Conservation (phyloP, 2,113 vertebrate species). For the Anolis carolinensis region DNA sequence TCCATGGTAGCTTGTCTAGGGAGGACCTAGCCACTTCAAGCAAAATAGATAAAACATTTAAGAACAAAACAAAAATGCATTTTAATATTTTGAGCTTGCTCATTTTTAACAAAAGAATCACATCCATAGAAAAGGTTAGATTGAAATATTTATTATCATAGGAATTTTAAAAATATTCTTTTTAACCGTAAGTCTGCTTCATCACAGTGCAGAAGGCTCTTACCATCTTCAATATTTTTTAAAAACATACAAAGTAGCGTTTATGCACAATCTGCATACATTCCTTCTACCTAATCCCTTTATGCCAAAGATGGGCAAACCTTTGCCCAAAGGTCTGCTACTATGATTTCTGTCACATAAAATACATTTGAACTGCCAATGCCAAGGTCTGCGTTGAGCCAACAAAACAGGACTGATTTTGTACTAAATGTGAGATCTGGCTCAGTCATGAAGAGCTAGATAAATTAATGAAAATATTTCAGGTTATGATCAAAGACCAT, state of each 20-base stretch:
- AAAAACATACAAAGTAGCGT: slow-evolving; percentile 70
- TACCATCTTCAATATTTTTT: slow-evolving; percentile 64
- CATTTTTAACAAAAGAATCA: neutral
- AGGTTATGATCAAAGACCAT: neutral
- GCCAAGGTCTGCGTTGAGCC: slow-evolving; percentile 61
- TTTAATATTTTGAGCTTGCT: neutral
- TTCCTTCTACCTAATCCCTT: slow-evolving; percentile 70
- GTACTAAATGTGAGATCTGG: slow-evolving; percentile 42
- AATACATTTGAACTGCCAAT: slow-evolving; percentile 68
- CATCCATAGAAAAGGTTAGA: slow-evolving; percentile 55
- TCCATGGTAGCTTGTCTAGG: neutral
- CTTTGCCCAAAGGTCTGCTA: slow-evolving; percentile 62
- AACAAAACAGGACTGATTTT: slow-evolving; percentile 58
- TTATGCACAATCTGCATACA: slow-evolving; percentile 72
- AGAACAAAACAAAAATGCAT: neutral
- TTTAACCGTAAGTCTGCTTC: slow-evolving; percentile 67
- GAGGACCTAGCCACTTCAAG: neutral
- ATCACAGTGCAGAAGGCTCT: slow-evolving; percentile 74
- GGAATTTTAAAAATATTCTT: slow-evolving; percentile 58
- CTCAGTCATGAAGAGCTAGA: slow-evolving; percentile 31
- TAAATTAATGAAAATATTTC: slow-evolving; percentile 9
- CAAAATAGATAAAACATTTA: neutral
- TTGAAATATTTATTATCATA: slow-evolving; percentile 47
- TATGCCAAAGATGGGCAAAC: slow-evolving; percentile 66
- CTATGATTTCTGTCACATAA: slow-evolving; percentile 62